A percentile compares a stretch with the other conserved stretches of the same genome.
These are phyloP conservation scores for Artibeus jamaicensis DNA, from an alignment of 2,797 vertebrate species.

Conservation along the genomic window DNA sequence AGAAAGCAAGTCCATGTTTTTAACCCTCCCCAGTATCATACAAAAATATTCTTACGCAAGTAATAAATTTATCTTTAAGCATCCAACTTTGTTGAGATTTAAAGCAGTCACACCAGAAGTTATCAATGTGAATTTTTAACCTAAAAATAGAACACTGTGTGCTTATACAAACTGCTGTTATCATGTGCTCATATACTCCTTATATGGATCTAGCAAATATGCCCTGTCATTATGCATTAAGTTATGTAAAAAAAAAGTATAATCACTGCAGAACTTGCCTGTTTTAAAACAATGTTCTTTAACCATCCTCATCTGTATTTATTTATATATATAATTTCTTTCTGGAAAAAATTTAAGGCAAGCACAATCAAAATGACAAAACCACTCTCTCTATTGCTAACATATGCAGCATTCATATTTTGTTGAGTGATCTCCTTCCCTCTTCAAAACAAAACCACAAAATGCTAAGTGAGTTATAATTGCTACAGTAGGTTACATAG, in stretches of 20 bases:
- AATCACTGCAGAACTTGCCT: constrained; percentile 78
- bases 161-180: constrained; percentile 82
- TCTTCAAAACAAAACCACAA: constrained; percentile 74
- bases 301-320: constrained; percentile 56
- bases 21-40: constrained; percentile 81
- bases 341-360: constrained; percentile 82
- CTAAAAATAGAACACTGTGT: constrained; percentile 82
- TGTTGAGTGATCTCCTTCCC: constrained; percentile 71
- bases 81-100: constrained; percentile 78
- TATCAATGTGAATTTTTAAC: constrained; percentile 63
- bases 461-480: constrained; percentile 63
- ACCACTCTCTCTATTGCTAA: constrained; percentile 83
- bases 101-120: constrained; percentile 79
- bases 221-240: constrained; percentile 72
- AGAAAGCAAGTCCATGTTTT: constrained; percentile 81
- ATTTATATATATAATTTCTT: constrained; percentile 15
- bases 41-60: constrained; percentile 86
- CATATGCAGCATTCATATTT: constrained; percentile 82
- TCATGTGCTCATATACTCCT: constrained; percentile 78
- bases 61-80: constrained; percentile 80
- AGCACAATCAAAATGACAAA: constrained; percentile 83
- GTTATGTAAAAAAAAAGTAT: constrained; percentile 75
- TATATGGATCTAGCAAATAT: constrained; percentile 74
- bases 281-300: constrained; percentile 56
- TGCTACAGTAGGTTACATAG: constrained; percentile 56